Percentiles rank a stretch among this genome's conserved stretches.
Conservation (phyloP, 2,888 invertebrate genomes). For the Adineta ricciae region DNA sequence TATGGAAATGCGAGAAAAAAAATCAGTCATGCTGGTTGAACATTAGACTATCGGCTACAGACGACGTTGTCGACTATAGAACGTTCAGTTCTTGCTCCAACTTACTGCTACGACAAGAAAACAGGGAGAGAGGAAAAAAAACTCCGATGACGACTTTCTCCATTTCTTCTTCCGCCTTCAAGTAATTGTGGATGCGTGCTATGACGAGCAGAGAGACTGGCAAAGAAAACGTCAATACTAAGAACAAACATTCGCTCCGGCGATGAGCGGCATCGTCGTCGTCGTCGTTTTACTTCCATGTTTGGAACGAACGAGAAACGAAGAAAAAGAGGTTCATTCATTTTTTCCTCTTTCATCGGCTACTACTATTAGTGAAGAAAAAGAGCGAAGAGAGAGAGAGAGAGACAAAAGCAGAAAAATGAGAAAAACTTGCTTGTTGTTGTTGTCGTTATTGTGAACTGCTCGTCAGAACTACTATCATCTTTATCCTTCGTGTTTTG, state of each 20-base stretch:
- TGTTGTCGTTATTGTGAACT: conserved; percentile 3
- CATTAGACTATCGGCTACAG: background rate
- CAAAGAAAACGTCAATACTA: background rate
- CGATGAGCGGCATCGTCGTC: background rate
- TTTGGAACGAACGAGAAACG: background rate
- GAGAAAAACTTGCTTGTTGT: background rate
- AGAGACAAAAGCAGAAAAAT: background rate
- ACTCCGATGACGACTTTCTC: background rate
- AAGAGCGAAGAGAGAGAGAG: background rate
- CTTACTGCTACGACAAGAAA: background rate
- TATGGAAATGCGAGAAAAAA: background rate
- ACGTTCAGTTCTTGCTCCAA: background rate
- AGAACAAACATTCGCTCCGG: background rate
- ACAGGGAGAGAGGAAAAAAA: background rate
- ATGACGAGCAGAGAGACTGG: background rate
- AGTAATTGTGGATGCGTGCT: background rate
- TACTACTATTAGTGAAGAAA: background rate
- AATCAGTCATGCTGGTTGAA: background rate
- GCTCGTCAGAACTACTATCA: background rate
- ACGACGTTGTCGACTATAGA: background rate
- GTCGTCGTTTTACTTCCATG: background rate
- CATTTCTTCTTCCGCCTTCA: background rate
- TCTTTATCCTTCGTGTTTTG: background rate
- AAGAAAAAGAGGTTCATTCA: background rate
- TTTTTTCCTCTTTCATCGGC: background rate